Conservation (phyloP, 2,797 vertebrate species). For the Syngnathus acus region DNA sequence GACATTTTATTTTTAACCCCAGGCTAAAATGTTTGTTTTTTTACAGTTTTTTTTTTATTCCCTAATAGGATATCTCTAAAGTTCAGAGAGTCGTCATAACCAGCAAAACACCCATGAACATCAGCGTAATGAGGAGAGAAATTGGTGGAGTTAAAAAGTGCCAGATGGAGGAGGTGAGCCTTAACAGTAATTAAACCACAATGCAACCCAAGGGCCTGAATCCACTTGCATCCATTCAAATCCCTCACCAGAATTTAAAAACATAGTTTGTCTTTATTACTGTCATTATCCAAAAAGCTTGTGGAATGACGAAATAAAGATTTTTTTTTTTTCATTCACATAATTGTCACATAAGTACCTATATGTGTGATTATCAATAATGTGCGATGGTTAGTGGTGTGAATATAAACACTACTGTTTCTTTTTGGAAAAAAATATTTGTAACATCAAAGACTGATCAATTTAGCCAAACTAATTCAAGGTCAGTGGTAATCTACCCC, state of each 20-base stretch:
- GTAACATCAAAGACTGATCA: neutral
- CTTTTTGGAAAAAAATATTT: neutral
- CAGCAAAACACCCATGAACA: conserved; percentile 64
- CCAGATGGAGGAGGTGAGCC: conserved; percentile 73
- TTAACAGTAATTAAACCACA: conserved; percentile 55
- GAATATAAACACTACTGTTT: neutral
- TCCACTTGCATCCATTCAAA: conserved; percentile 43
- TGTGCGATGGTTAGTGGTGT: neutral
- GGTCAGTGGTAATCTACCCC: neutral
- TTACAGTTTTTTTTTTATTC: too few relatives aligned
- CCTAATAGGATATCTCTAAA: conserved; percentile 71
- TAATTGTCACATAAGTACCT: too few relatives aligned
- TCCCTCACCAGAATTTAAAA: conserved; percentile 34
- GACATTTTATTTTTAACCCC: neutral
- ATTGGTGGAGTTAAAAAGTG: conserved; percentile 55
- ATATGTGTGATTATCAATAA: neutral
- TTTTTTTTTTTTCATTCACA: neutral
- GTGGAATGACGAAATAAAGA: neutral
- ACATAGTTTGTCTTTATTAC: conserved; percentile 15
- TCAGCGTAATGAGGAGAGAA: conserved; percentile 62
- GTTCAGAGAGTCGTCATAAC: conserved; percentile 67
- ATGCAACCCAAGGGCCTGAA: conserved; percentile 47
- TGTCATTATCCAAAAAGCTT: neutral
- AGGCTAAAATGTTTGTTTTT: conserved; percentile 11
- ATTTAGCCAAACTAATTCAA: neutral